Percentiles rank a stretch among this genome's conserved stretches.
These are phyloP conservation scores for Anorthoa munda DNA, from an alignment of 2,888 invertebrate genomes.

Conservation along the genomic window DNA sequence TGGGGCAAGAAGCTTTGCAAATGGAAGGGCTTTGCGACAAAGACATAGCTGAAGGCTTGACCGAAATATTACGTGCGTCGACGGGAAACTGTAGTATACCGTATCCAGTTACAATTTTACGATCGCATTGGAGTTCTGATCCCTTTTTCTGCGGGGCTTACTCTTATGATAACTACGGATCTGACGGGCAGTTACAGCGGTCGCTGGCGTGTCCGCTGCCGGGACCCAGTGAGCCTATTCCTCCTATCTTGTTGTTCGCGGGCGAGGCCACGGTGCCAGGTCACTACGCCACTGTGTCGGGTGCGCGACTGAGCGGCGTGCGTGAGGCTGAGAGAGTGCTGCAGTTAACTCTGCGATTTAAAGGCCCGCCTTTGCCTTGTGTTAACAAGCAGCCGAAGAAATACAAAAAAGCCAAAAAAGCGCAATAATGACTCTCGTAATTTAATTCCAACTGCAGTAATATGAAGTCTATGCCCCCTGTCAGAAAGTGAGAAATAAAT, in stretches of 20 bases:
- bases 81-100: slow-evolving; percentile 92
- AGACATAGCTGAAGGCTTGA: slow-evolving; percentile 92
- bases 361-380: slow-evolving; percentile 83
- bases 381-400: not conserved
- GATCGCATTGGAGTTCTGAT: slow-evolving; percentile 94
- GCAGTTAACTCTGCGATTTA: slow-evolving; percentile 90
- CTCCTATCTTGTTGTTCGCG: slow-evolving; percentile 94
- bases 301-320: slow-evolving; percentile 94
- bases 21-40: slow-evolving; percentile 93
- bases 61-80: slow-evolving; percentile 91
- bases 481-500: slow-evolving; percentile 53
- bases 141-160: slow-evolving; percentile 94
- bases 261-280: slow-evolving; percentile 95
- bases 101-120: slow-evolving; percentile 92
- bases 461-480: slow-evolving; percentile 22
- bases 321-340: slow-evolving; percentile 95
- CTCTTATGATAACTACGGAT: slow-evolving; percentile 89
- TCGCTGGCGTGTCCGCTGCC: slow-evolving; percentile 93
- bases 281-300: slow-evolving; percentile 94
- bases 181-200: slow-evolving; percentile 79
- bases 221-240: slow-evolving; percentile 91
- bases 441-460: slow-evolving; percentile 3
- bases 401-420: slow-evolving; percentile 37
- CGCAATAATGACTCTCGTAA: slow-evolving; percentile 3
- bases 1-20: slow-evolving; percentile 92